Conservation (phyloP, 2,888 invertebrate species). For the Anthophora plumipes region DNA sequence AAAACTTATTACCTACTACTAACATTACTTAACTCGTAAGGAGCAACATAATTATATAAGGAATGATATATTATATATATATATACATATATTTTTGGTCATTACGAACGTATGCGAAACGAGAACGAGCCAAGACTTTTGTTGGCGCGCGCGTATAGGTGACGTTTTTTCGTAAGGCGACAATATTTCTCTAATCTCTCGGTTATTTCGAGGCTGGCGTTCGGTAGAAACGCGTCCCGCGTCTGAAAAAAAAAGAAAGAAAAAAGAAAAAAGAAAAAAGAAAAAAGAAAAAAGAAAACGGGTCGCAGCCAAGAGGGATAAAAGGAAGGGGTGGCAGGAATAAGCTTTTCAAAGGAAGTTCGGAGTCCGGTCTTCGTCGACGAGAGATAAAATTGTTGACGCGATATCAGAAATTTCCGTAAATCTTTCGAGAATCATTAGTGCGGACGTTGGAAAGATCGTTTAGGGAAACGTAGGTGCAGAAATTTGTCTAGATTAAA, state of each 20-base stretch:
- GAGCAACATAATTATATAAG: conserved; percentile 83
- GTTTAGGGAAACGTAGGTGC: no score
- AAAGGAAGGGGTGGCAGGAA: conserved; percentile 5
- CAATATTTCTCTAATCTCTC: conserved; percentile 82
- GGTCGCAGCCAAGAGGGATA: not conserved
- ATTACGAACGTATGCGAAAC: conserved; percentile 79
- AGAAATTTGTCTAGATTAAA: no score
- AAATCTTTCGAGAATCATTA: no score
- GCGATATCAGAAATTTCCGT: no score
- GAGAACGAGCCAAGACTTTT: conserved; percentile 81
- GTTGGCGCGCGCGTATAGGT: conserved; percentile 79
- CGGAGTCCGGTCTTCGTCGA: conserved; percentile 24
- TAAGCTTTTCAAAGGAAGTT: not conserved
- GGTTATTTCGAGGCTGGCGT: conserved; percentile 72
- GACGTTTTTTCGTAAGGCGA: conserved; percentile 82
- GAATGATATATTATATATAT: conserved; percentile 83
- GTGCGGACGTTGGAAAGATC: no score
- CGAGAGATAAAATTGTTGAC: no score
- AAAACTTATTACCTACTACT: conserved; percentile 83
- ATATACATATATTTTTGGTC: conserved; percentile 84
- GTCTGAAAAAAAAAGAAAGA: conserved; percentile 32
- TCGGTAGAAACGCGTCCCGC: conserved; percentile 62
- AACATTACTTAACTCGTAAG: conserved; percentile 84
- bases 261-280: conserved; percentile 14
- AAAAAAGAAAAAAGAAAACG: conserved; percentile 7